Evolutionary conservation across 2,888 invertebrate genomes (phyloP).

Genomic region (Caenorhabditis angaria): DNA sequence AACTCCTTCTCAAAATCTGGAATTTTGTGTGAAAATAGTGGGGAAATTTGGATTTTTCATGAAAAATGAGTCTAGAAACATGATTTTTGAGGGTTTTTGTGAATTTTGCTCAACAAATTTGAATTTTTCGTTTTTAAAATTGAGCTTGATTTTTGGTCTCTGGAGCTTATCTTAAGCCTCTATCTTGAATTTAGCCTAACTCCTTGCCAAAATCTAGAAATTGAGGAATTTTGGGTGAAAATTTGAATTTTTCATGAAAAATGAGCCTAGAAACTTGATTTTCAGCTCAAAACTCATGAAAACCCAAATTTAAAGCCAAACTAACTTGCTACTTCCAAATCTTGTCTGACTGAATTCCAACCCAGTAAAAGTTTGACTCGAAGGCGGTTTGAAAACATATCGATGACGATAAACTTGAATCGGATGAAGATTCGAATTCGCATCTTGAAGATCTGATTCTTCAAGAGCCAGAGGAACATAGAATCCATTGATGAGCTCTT

Average conservation of each 20-base stretch:
- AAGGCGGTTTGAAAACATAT: constrained; percentile 39
- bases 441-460: constrained; percentile 22
- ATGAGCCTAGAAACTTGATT: neutral
- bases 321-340: constrained; percentile 49
- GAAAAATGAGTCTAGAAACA: too few species aligned
- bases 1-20: neutral
- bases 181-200: neutral
- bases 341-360: constrained; percentile 45
- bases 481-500: constrained; percentile 24
- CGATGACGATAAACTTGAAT: constrained; percentile 20
- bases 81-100: too few species aligned
- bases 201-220: constrained; percentile 1
- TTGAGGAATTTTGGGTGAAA: neutral
- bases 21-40: neutral
- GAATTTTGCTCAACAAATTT: too few species aligned
- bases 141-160: too few species aligned
- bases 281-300: neutral
- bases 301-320: neutral
- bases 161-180: too few species aligned
- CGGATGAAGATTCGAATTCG: constrained; percentile 23
- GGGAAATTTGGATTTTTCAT: too few species aligned
- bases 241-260: constrained; percentile 3
- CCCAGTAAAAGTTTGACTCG: constrained; percentile 38
- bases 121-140: too few species aligned
- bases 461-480: constrained; percentile 26